phyloP scores from a whole-genome alignment of 2,888 invertebrate genomes.

The Platycnemis pennipes region DNA sequence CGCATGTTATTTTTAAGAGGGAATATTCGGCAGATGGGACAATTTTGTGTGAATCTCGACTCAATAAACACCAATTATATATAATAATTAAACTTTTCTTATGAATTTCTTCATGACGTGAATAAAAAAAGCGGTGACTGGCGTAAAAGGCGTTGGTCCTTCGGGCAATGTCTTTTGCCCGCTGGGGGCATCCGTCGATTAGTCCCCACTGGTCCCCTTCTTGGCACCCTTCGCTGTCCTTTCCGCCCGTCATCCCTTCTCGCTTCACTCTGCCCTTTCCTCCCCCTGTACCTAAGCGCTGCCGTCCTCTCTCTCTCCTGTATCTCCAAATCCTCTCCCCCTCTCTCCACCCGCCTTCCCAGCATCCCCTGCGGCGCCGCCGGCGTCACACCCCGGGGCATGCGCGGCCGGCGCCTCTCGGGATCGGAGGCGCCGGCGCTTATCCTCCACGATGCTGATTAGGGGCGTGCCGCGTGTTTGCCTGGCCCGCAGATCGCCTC shows the following conservation, averaged over 20 bases:
- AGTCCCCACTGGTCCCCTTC: not conserved
- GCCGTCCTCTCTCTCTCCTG: not conserved
- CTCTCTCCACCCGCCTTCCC: not conserved
- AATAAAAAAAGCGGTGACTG: no score
- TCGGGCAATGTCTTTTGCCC: no score
- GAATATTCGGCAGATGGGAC: no score
- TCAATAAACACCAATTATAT: no score
- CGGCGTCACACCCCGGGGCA: constrained; percentile 45
- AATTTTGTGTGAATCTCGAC: no score
- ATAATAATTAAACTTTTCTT: no score
- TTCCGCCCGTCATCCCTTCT: not conserved
- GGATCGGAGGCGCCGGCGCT: not conserved
- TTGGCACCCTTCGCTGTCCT: not conserved
- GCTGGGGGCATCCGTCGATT: no score
- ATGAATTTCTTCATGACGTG: no score
- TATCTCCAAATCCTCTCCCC: no score
- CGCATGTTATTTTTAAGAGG: no score
- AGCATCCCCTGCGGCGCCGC: constrained; percentile 32
- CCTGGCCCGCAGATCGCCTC: not conserved
- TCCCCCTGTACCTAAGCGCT: not conserved
- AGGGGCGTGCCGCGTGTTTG: not conserved
- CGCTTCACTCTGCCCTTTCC: not conserved
- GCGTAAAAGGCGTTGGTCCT: no score
- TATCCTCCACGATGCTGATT: not conserved
- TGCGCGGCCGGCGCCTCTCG: not conserved